Evolutionary conservation across 2,113 vertebrate genomes (phyloP).

Genomic region (Ochotona princeps): DNA sequence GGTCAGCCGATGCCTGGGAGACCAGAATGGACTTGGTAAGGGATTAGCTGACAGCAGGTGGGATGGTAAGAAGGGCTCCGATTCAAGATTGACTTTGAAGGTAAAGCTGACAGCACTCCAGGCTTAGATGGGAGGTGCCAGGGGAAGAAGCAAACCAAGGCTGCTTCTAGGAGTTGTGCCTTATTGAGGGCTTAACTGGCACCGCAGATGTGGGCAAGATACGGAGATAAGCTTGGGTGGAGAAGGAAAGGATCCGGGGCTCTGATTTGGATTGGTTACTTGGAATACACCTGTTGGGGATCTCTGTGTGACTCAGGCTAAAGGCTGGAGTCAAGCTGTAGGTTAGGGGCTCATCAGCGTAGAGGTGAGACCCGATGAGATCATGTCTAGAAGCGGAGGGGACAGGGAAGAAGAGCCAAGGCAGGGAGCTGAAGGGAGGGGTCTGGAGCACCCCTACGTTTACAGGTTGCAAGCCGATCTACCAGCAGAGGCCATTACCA

Average conservation of each 20-base stretch:
- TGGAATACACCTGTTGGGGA: not conserved
- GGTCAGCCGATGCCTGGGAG: not conserved
- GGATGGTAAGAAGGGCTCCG: not conserved
- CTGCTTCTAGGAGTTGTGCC: not conserved
- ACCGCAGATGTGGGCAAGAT: not conserved
- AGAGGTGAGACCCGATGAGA: not conserved
- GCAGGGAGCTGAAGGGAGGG: not conserved
- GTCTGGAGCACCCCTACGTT: not conserved
- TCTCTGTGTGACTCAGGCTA: not conserved
- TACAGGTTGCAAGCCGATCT: not conserved
- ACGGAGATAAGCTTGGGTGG: not conserved
- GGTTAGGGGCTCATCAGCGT: not conserved
- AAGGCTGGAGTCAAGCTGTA: not conserved
- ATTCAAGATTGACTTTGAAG: not conserved
- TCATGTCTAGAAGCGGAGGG: not conserved
- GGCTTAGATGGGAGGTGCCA: not conserved
- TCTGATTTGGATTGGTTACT: not conserved
- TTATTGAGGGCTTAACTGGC: not conserved
- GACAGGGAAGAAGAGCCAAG: not conserved
- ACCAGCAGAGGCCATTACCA: not conserved
- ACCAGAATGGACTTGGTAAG: not conserved
- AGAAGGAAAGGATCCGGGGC: not conserved
- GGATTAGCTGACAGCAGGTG: not conserved
- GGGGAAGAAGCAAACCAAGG: not conserved
- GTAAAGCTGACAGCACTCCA: not conserved